A percentile compares a stretch with the other conserved stretches of the same genome.
phyloP scores from a whole-genome alignment of 2,888 invertebrate genomes.

The Thysanoteuthis rhombus region DNA sequence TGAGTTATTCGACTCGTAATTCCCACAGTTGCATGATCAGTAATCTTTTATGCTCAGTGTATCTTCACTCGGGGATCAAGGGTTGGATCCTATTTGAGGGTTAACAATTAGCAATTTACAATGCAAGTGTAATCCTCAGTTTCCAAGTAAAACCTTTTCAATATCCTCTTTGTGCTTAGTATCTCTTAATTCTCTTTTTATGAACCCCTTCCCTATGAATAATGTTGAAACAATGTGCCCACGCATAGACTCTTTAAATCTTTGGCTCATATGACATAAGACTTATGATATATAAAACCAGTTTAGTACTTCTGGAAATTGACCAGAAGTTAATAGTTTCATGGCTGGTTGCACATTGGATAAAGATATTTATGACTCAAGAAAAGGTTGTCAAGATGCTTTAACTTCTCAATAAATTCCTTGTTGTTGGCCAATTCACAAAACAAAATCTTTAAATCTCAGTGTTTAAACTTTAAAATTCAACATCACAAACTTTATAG shows the following conservation, averaged over 20 bases:
- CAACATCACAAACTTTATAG: too few species aligned
- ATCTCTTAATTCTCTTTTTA: background rate
- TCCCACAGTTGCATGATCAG: background rate
- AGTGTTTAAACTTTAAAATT: too few species aligned
- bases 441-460: too few species aligned
- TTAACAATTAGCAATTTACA: constrained; percentile 12
- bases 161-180: background rate
- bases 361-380: too few species aligned
- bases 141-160: background rate
- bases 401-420: too few species aligned
- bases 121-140: background rate
- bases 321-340: too few species aligned
- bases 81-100: background rate
- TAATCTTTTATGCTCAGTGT: background rate
- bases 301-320: too few species aligned
- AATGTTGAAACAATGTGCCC: background rate
- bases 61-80: background rate
- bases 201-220: background rate
- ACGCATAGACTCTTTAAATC: background rate
- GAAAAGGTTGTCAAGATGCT: too few species aligned
- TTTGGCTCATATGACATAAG: background rate
- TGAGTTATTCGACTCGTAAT: background rate
- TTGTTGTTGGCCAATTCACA: too few species aligned
- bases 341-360: too few species aligned
- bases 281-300: too few species aligned